phyloP scores from a whole-genome alignment of 2,797 vertebrate genomes.

The Anomalospiza imberbis region DNA sequence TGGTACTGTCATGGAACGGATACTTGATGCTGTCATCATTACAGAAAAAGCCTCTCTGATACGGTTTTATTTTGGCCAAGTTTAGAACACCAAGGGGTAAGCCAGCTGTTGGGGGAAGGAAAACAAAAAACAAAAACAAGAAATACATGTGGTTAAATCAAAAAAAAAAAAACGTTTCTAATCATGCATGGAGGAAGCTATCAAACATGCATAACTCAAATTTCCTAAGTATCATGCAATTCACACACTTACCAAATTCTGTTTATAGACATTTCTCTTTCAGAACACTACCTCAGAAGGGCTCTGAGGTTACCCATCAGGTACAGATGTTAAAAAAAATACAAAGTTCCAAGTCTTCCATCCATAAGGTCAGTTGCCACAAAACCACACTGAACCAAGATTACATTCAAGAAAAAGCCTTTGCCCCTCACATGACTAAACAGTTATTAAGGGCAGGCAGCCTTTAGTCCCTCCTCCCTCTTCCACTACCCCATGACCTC shows the following conservation, averaged over 20 bases:
- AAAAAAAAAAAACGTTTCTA: constrained; percentile 51
- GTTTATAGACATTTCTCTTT: background rate
- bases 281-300: background rate
- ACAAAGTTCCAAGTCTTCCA: background rate
- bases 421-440: background rate
- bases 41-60: constrained; percentile 99
- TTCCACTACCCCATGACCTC: accelerated
- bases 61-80: constrained; percentile 94
- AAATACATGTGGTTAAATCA: constrained; percentile 71
- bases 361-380: background rate
- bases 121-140: constrained; percentile 69
- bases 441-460: background rate
- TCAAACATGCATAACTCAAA: constrained; percentile 33
- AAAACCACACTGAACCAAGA: background rate
- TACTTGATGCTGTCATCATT: constrained; percentile 96
- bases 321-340: background rate
- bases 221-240: constrained; percentile 38
- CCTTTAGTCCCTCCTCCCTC: background rate
- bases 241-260: background rate
- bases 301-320: background rate
- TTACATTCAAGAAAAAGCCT: background rate
- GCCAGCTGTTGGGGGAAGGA: constrained; percentile 89
- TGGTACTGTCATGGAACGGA: constrained; percentile 91
- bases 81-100: constrained; percentile 95
- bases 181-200: constrained; percentile 43